Conservation (phyloP, 2,113 vertebrate genomes). For the Myiagra hebetior region DNA sequence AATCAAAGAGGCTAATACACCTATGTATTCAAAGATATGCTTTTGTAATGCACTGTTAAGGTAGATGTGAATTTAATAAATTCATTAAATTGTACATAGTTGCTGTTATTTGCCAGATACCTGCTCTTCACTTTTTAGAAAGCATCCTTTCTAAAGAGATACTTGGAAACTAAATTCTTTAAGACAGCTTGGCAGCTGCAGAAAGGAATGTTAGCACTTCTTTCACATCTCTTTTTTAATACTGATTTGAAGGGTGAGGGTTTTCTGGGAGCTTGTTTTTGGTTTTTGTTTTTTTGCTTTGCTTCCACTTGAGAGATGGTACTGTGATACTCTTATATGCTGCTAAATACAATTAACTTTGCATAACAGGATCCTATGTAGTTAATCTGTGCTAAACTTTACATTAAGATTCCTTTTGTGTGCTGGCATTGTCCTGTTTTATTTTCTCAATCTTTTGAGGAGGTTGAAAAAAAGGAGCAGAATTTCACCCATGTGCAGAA, state of each 20-base stretch:
- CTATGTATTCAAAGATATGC: neutral
- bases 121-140: neutral
- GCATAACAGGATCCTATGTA: neutral
- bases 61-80: neutral
- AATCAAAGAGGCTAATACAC: neutral
- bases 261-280: neutral
- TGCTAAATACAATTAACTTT: neutral
- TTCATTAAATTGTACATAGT: neutral
- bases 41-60: neutral
- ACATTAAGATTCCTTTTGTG: neutral
- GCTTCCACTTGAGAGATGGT: neutral
- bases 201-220: neutral
- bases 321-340: neutral
- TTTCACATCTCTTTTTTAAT: neutral
- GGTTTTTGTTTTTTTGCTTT: neutral
- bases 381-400: neutral
- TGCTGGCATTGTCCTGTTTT: neutral
- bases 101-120: neutral
- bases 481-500: slow-evolving; percentile 38
- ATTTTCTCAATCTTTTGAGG: slow-evolving; percentile 23
- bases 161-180: neutral
- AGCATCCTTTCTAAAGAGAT: neutral
- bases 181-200: neutral
- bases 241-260: neutral
- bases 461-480: slow-evolving; percentile 25